These are phyloP conservation scores for Caenorhabditis sp. DNA, from an alignment of 2,888 invertebrate species.

Conservation along the genomic window DNA sequence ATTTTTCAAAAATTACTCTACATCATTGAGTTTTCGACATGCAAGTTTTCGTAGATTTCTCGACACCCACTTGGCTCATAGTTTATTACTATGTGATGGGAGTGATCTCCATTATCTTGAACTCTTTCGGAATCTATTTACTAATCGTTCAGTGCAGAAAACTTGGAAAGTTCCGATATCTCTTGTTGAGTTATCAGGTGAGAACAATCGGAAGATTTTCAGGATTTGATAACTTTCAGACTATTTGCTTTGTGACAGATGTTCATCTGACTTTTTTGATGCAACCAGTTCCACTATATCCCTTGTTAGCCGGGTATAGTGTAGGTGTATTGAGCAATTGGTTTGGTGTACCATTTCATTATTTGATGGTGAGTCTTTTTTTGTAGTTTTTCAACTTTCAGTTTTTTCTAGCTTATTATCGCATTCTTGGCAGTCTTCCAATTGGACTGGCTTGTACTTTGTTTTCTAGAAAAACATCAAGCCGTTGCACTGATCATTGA, in stretches of 20 bases:
- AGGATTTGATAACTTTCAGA: too few species aligned
- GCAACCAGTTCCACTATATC: slow-evolving; percentile 27
- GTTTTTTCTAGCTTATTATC: background rate
- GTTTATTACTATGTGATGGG: background rate
- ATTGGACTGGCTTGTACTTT: background rate
- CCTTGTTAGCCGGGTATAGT: slow-evolving; percentile 14
- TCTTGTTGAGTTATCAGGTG: slow-evolving; percentile 14
- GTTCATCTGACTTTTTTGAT: slow-evolving; percentile 13
- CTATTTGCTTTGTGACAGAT: slow-evolving; percentile 4
- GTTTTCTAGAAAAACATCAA: slow-evolving; percentile 11
- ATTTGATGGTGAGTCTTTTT: background rate
- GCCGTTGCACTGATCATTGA: background rate
- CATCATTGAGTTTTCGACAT: too few species aligned
- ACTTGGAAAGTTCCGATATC: background rate
- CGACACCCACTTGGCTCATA: background rate
- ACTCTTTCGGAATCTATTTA: background rate
- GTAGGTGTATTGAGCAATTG: background rate
- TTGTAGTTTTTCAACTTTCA: background rate
- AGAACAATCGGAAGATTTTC: too few species aligned
- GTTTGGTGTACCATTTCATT: background rate
- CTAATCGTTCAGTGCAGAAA: slow-evolving; percentile 3
- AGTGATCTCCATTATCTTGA: background rate
- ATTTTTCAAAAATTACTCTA: too few species aligned
- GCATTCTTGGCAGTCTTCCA: background rate
- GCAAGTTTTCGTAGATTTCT: background rate